These are phyloP conservation scores for Thymelicus sylvestris DNA, from an alignment of 2,888 invertebrate genomes.

Conservation along the genomic window DNA sequence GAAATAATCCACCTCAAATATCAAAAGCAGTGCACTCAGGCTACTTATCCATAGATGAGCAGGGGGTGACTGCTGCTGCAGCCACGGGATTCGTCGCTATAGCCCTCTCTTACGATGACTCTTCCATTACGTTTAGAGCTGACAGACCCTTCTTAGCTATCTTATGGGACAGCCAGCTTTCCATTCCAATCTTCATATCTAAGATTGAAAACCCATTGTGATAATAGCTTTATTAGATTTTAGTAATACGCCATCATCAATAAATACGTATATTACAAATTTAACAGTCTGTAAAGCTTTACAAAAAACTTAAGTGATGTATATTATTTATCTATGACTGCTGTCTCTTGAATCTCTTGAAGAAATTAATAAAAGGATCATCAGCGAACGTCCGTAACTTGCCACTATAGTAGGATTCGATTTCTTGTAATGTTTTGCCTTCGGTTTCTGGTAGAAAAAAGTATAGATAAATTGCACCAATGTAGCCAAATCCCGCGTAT, in stretches of 20 bases:
- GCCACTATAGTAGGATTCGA: conserved; percentile 75
- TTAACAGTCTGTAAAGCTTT: conserved; percentile 38
- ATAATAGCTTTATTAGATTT: conserved; percentile 32
- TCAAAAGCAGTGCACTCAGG: conserved; percentile 79
- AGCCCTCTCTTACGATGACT: conserved; percentile 74
- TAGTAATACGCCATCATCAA: conserved; percentile 38
- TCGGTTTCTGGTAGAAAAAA: conserved; percentile 84
- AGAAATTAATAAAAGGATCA: conserved; percentile 69
- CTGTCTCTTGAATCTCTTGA: conserved; percentile 61
- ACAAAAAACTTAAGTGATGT: conserved; percentile 32
- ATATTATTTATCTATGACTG: background rate
- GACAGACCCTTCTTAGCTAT: conserved; percentile 80
- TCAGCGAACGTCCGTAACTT: conserved; percentile 69
- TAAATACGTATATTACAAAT: conserved; percentile 14
- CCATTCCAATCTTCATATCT: conserved; percentile 78
- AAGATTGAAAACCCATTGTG: conserved; percentile 73
- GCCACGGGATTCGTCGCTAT: conserved; percentile 74
- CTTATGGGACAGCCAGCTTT: conserved; percentile 73
- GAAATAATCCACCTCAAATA: conserved; percentile 60
- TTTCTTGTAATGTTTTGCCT: conserved; percentile 78
- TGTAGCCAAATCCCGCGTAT: conserved; percentile 72
- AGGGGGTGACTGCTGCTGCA: conserved; percentile 78
- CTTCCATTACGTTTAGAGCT: conserved; percentile 62
- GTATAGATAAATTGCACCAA: conserved; percentile 79
- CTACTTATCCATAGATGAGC: conserved; percentile 79